A percentile compares a stretch with the other conserved stretches of the same genome.
Conservation (phyloP, 1,140 invertebrate genomes). For the Rhagoletis pomonella region DNA sequence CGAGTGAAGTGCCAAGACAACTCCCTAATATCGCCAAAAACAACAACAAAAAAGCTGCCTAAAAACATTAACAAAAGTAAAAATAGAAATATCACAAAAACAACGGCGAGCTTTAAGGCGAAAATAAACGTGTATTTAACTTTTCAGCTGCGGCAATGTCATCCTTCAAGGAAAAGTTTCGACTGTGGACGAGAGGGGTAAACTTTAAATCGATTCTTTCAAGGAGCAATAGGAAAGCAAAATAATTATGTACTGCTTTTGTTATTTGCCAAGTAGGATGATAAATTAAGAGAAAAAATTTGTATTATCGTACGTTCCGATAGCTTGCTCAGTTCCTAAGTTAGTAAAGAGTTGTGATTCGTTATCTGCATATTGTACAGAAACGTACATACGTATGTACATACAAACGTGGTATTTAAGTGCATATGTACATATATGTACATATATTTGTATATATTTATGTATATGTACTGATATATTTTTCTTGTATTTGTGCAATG, state of each 20-base stretch:
- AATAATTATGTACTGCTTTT: background rate
- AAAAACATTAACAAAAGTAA: constrained; percentile 7
- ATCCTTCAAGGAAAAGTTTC: constrained; percentile 73
- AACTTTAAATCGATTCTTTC: constrained; percentile 53
- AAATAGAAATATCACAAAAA: background rate
- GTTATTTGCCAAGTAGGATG: background rate
- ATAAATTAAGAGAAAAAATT: background rate
- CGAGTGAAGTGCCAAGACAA: constrained; percentile 38
- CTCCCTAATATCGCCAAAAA: constrained; percentile 29
- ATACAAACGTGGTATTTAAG: background rate
- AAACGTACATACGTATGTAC: background rate
- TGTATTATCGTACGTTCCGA: background rate
- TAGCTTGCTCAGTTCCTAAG: background rate
- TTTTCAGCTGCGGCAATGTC: constrained; percentile 62
- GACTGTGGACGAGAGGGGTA: constrained; percentile 72
- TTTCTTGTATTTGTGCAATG: background rate
- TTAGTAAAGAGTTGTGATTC: background rate
- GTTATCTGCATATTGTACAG: background rate
- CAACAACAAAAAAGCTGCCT: background rate
- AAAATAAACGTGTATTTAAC: background rate
- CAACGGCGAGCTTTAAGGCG: background rate
- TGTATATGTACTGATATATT: background rate
- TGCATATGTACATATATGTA: background rate
- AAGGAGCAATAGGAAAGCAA: background rate
- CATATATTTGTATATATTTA: background rate